These are phyloP conservation scores for Saxidomus purpurata DNA, from an alignment of 1,140 invertebrate genomes.

Conservation along the genomic window DNA sequence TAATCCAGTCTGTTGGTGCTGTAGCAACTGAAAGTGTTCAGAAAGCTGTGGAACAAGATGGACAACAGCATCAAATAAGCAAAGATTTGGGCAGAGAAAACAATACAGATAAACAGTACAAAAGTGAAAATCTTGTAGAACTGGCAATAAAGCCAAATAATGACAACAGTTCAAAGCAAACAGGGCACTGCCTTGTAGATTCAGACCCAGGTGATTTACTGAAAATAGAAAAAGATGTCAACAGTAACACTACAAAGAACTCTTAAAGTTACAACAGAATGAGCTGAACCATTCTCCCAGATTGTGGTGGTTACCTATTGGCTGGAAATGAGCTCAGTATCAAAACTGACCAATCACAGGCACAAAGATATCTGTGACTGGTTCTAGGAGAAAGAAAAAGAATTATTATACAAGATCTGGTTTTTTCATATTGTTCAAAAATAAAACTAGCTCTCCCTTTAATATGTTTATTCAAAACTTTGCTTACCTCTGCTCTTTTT, in stretches of 20 bases:
- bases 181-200: background rate
- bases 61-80: background rate
- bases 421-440: too few relatives aligned
- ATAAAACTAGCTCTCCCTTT: too few relatives aligned
- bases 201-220: background rate
- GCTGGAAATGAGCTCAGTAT: too few relatives aligned
- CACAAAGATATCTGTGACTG: too few relatives aligned
- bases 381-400: too few relatives aligned
- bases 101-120: background rate
- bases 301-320: too few relatives aligned
- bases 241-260: slow-evolving; percentile 13
- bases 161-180: background rate
- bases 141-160: background rate
- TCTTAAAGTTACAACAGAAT: background rate
- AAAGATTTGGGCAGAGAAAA: background rate
- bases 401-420: too few relatives aligned
- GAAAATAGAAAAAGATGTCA: slow-evolving; percentile 13
- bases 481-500: too few relatives aligned
- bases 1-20: background rate
- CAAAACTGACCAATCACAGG: too few relatives aligned
- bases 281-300: too few relatives aligned
- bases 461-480: too few relatives aligned
- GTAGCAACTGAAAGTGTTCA: background rate
- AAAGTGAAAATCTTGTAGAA: background rate
- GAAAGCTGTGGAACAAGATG: background rate